Percentiles rank a stretch among this genome's conserved stretches.
phyloP scores from a whole-genome alignment of 2,888 invertebrate genomes.

The Galerucella nymphaeae region DNA sequence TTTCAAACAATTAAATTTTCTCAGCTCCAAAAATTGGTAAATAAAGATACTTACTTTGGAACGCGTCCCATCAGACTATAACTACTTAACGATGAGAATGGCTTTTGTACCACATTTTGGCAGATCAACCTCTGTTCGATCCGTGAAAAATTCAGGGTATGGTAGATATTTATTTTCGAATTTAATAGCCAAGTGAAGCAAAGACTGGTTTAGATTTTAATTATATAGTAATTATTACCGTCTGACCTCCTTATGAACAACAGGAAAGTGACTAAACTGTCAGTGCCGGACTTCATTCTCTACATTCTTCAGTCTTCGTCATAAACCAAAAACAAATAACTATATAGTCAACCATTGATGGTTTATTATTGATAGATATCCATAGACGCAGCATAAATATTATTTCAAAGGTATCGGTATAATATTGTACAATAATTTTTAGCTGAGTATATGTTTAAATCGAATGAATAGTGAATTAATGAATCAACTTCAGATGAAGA shows the following conservation, averaged over 20 bases:
- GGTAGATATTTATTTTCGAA: slow-evolving; percentile 16
- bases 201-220: slow-evolving; percentile 32
- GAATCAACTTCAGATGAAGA: too few species aligned
- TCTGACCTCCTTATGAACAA: slow-evolving; percentile 24
- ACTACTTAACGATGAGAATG: not conserved
- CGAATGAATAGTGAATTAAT: too few species aligned
- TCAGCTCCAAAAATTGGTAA: too few species aligned
- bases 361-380: not conserved
- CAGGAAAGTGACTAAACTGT: slow-evolving; percentile 19
- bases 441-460: too few species aligned
- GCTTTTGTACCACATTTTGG: too few species aligned
- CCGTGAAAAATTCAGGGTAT: not conserved
- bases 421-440: too few species aligned
- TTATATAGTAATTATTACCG: slow-evolving; percentile 26
- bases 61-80: too few species aligned
- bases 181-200: slow-evolving; percentile 20
- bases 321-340: not conserved
- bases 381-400: not conserved
- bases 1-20: too few species aligned
- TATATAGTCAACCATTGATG: not conserved
- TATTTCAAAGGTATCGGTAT: not conserved
- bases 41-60: too few species aligned
- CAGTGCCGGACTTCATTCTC: slow-evolving; percentile 21
- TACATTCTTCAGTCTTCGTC: slow-evolving; percentile 4
- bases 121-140: not conserved